These are phyloP conservation scores for Limnephilus marmoratus DNA, from an alignment of 2,888 invertebrate species.

Conservation along the genomic window DNA sequence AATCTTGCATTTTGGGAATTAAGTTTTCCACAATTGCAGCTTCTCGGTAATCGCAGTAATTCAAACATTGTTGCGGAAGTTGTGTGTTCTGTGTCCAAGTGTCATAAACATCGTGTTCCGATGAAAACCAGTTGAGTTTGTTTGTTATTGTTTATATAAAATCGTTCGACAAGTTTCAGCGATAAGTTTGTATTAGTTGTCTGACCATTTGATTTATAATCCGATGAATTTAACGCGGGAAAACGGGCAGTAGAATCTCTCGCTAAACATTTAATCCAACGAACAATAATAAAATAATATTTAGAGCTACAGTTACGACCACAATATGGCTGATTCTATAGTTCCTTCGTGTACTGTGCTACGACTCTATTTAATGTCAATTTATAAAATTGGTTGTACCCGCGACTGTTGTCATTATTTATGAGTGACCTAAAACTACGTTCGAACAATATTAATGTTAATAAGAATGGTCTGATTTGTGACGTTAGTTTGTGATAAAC, in stretches of 20 bases:
- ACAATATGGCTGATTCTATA: conserved; percentile 23
- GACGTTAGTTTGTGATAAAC: conserved; percentile 29
- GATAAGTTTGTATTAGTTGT: conserved; percentile 24
- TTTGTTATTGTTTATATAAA: conserved; percentile 41
- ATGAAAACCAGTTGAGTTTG: conserved; percentile 33
- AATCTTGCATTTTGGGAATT: conserved; percentile 27
- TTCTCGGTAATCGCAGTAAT: conserved; percentile 18
- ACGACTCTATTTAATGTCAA: conserved; percentile 36
- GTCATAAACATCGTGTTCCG: conserved; percentile 29
- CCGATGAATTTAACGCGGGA: conserved; percentile 2
- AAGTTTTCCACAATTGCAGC: neutral
- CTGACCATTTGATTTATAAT: neutral
- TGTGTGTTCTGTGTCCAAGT: conserved; percentile 29
- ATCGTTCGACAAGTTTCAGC: conserved; percentile 19
- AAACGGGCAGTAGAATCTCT: neutral
- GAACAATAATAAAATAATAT: neutral
- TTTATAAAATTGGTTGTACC: conserved; percentile 43
- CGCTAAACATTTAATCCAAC: neutral
- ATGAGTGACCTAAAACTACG: conserved; percentile 41
- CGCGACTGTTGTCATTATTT: conserved; percentile 11
- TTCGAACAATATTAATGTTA: conserved; percentile 21
- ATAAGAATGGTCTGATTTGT: conserved; percentile 33
- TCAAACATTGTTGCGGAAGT: conserved; percentile 20
- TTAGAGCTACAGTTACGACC: neutral
- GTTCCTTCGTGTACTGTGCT: neutral